Percentiles rank a stretch among this genome's conserved stretches.
Evolutionary conservation across 2,113 vertebrate genomes (phyloP).

Genomic region (Fukomys damarensis): DNA sequence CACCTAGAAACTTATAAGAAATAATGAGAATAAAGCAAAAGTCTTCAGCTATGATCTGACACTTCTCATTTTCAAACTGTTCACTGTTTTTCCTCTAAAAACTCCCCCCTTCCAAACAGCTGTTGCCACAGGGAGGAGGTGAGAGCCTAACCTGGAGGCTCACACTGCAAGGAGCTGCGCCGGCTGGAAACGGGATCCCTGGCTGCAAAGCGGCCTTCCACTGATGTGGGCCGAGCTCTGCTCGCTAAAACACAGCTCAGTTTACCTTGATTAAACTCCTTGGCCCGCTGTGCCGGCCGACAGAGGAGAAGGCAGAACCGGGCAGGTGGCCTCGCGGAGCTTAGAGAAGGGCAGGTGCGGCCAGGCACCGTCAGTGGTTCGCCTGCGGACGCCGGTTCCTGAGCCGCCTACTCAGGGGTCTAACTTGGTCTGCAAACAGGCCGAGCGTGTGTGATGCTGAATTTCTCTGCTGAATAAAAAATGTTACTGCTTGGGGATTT

Average conservation of each 20-base stretch:
- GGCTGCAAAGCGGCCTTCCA: neutral
- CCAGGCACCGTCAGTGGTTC: too few relatives aligned
- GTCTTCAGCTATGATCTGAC: neutral
- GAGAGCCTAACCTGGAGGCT: neutral
- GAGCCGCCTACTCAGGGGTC: neutral
- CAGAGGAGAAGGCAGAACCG: neutral
- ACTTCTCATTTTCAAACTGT: neutral
- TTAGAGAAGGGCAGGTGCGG: neutral
- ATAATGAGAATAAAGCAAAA: neutral
- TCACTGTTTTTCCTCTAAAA: neutral
- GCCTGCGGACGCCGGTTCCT: too few relatives aligned
- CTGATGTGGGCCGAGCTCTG: neutral
- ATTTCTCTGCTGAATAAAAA: neutral
- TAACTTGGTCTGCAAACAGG: neutral
- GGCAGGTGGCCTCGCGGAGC: neutral
- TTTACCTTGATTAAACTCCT: neutral
- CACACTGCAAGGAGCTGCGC: neutral
- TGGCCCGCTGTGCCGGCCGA: neutral
- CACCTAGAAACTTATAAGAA: neutral
- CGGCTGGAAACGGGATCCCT: neutral
- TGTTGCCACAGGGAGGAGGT: neutral
- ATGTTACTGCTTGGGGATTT: neutral
- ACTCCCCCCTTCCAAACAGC: neutral
- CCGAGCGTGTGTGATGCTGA: rapidly evolving
- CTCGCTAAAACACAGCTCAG: neutral